A percentile compares a stretch with the other conserved stretches of the same genome.
These are phyloP conservation scores for Ligdia adustata DNA, from an alignment of 2,888 invertebrate genomes.

Conservation along the genomic window DNA sequence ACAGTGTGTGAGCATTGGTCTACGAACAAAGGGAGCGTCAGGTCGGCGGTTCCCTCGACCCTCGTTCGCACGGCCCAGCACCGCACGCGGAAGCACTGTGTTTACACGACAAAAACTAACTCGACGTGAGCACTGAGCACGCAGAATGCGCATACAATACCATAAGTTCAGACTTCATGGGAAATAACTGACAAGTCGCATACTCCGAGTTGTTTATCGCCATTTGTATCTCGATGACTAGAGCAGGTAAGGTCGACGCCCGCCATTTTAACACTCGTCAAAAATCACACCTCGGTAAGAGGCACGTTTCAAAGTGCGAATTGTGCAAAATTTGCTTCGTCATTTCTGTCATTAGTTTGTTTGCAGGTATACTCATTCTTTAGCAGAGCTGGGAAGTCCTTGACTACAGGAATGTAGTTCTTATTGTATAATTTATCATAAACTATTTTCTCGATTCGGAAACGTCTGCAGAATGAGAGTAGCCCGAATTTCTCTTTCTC, in stretches of 20 bases:
- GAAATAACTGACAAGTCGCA: slow-evolving; percentile 43
- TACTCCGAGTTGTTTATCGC: slow-evolving; percentile 33
- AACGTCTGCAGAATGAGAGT: too few species aligned
- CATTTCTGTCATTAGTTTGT: slow-evolving; percentile 7
- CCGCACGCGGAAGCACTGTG: slow-evolving; percentile 66
- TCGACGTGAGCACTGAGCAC: slow-evolving; percentile 56
- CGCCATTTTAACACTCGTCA: slow-evolving; percentile 31
- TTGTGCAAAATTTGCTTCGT: slow-evolving; percentile 23
- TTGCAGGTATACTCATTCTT: too few species aligned
- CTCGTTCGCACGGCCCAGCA: slow-evolving; percentile 72
- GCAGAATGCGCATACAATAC: slow-evolving; percentile 55
- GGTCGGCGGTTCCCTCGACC: slow-evolving; percentile 68
- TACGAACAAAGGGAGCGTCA: slow-evolving; percentile 72
- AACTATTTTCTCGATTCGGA: too few species aligned
- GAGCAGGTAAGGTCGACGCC: slow-evolving; percentile 31
- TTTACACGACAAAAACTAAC: slow-evolving; percentile 67
- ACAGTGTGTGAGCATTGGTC: slow-evolving; percentile 48
- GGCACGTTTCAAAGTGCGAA: slow-evolving; percentile 23
- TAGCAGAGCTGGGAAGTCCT: slow-evolving; percentile 12
- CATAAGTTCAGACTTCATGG: slow-evolving; percentile 52
- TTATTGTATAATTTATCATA: slow-evolving; percentile 2
- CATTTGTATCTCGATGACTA: slow-evolving; percentile 26
- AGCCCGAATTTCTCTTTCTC: too few species aligned
- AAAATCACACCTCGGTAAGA: slow-evolving; percentile 22
- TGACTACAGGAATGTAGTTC: slow-evolving; percentile 1